phyloP scores from a whole-genome alignment of 2,113 vertebrate genomes.

The Psittacula cyanocephala region DNA sequence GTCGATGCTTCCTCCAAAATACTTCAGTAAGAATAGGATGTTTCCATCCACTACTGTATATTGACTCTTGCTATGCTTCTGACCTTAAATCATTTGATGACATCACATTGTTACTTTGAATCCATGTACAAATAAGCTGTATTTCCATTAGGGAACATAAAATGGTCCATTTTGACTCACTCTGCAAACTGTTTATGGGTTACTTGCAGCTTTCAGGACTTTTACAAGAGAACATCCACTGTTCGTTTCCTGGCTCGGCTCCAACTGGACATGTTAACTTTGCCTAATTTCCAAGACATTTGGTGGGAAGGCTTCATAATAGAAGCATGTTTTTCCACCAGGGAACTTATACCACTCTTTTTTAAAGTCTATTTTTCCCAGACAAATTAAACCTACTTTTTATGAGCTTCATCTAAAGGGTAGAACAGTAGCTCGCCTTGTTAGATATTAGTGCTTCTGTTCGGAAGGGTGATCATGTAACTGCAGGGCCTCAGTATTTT shows the following conservation, averaged over 20 bases:
- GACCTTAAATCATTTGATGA: slow-evolving; percentile 73
- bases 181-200: slow-evolving; percentile 82
- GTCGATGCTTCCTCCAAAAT: slow-evolving; percentile 58
- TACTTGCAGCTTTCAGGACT: slow-evolving; percentile 74
- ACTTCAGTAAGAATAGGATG: slow-evolving; percentile 75
- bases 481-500: slow-evolving; percentile 46
- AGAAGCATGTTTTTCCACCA: slow-evolving; percentile 73
- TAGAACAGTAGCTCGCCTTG: slow-evolving; percentile 69
- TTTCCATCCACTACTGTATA: slow-evolving; percentile 75
- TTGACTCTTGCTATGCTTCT: slow-evolving; percentile 75
- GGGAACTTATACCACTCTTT: slow-evolving; percentile 47
- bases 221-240: slow-evolving; percentile 81
- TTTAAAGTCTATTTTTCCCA: slow-evolving; percentile 68
- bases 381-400: slow-evolving; percentile 76
- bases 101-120: slow-evolving; percentile 78
- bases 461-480: slow-evolving; percentile 60
- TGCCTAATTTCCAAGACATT: slow-evolving; percentile 80
- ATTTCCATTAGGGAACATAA: slow-evolving; percentile 79
- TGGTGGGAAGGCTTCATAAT: slow-evolving; percentile 67
- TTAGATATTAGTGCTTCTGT: slow-evolving; percentile 64
- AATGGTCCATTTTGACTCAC: slow-evolving; percentile 76
- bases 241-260: slow-evolving; percentile 74
- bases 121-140: slow-evolving; percentile 80
- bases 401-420: slow-evolving; percentile 74
- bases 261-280: slow-evolving; percentile 76